phyloP scores from a whole-genome alignment of 2,797 vertebrate genomes.

The Phalanger gymnotis region DNA sequence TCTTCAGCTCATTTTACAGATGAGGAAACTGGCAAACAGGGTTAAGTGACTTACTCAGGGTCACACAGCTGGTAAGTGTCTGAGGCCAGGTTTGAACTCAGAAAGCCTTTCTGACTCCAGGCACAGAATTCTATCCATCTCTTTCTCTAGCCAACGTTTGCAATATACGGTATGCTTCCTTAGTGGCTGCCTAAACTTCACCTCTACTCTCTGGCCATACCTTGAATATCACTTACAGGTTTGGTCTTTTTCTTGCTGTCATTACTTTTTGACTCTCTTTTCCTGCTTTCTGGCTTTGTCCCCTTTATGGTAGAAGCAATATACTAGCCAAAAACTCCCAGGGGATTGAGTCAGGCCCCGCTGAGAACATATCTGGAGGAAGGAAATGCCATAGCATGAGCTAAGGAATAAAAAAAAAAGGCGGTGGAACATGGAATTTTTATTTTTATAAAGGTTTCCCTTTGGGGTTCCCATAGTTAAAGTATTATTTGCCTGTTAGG shows the following conservation, averaged over 20 bases:
- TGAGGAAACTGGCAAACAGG: background rate
- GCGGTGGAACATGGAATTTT: constrained; percentile 3
- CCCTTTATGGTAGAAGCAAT: background rate
- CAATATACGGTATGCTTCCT: background rate
- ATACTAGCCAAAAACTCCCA: background rate
- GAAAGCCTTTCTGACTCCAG: background rate
- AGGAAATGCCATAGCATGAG: background rate
- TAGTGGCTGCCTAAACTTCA: background rate
- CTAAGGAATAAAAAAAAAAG: background rate
- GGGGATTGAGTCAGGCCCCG: background rate
- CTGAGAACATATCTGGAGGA: constrained; percentile 20
- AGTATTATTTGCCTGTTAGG: background rate
- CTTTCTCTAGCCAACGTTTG: background rate
- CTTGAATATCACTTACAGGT: background rate
- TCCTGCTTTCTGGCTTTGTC: background rate
- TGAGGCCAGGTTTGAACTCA: background rate
- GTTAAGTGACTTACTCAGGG: background rate
- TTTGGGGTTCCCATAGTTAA: background rate
- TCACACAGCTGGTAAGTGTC: background rate
- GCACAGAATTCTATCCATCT: background rate
- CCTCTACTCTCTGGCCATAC: background rate
- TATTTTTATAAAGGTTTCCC: constrained; percentile 15
- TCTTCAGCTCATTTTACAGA: background rate
- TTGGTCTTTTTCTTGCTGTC: background rate
- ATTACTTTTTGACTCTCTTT: no score